These are phyloP conservation scores for Andrena bicolor DNA, from an alignment of 2,888 invertebrate species.

Conservation along the genomic window DNA sequence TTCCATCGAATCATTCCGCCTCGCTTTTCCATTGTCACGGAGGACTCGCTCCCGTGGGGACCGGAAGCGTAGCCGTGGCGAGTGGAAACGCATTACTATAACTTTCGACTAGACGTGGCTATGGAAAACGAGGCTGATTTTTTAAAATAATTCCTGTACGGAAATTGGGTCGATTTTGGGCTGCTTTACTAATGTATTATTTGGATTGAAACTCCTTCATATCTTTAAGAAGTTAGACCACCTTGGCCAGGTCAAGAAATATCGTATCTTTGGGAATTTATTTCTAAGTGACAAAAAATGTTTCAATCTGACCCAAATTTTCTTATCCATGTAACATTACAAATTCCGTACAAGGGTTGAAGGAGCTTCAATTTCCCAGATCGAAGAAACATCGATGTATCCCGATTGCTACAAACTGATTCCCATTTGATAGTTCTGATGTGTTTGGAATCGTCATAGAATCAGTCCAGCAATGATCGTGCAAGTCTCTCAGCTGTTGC, in stretches of 20 bases:
- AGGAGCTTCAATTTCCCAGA: not conserved
- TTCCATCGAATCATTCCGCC: constrained; percentile 20
- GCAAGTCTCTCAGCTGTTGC: constrained; percentile 51
- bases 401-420: not conserved
- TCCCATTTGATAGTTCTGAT: not conserved
- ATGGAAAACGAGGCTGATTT: not conserved
- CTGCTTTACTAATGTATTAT: no score
- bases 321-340: not conserved
- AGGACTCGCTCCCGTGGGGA: constrained; percentile 2
- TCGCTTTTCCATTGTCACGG: constrained; percentile 15
- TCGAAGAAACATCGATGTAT: not conserved
- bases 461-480: constrained; percentile 27
- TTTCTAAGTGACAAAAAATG: no score
- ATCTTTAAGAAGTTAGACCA: no score
- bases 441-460: not conserved
- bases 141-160: not conserved
- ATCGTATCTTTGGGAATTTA: no score
- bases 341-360: no score
- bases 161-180: no score
- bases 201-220: no score
- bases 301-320: no score
- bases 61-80: not conserved
- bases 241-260: no score
- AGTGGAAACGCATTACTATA: not conserved
- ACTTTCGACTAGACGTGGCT: constrained; percentile 12